Percentiles rank a stretch among this genome's conserved stretches.
These are phyloP conservation scores for Escarpia spicata DNA, from an alignment of 2,888 invertebrate species.

Conservation along the genomic window DNA sequence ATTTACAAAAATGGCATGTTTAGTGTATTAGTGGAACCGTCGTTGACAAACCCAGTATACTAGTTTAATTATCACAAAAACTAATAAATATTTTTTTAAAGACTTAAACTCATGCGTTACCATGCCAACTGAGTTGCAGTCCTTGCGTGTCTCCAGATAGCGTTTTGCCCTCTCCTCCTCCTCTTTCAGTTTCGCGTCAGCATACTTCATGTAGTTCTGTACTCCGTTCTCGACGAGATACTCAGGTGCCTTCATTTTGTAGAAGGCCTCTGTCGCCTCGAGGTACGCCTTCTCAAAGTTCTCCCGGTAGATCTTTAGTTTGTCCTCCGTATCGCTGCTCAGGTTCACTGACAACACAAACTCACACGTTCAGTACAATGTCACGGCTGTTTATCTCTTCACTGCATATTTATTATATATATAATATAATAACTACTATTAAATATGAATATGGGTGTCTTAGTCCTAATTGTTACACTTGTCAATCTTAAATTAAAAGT, in stretches of 20 bases:
- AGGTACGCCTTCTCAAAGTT: slow-evolving; percentile 96
- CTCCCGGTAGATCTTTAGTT: slow-evolving; percentile 92
- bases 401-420: no score
- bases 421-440: not conserved
- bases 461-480: not conserved
- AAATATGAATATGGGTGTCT: not conserved
- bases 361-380: not conserved
- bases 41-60: not conserved
- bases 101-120: slow-evolving; percentile 55
- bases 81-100: slow-evolving; percentile 19
- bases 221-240: slow-evolving; percentile 89
- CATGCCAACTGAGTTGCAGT: slow-evolving; percentile 71
- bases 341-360: slow-evolving; percentile 79
- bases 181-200: slow-evolving; percentile 91
- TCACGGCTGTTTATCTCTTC: not conserved
- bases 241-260: slow-evolving; percentile 87
- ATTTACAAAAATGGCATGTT: no score
- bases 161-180: slow-evolving; percentile 92
- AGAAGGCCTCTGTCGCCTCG: slow-evolving; percentile 92
- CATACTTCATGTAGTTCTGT: slow-evolving; percentile 96
- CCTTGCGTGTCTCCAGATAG: slow-evolving; percentile 90
- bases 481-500: not conserved
- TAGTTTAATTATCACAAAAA: not conserved
- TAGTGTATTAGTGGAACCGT: no score
- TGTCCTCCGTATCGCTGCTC: slow-evolving; percentile 91